Base-by-base conservation (phyloP, 2,888 invertebrate species). In the Tetanocera ferruginea region DNA sequence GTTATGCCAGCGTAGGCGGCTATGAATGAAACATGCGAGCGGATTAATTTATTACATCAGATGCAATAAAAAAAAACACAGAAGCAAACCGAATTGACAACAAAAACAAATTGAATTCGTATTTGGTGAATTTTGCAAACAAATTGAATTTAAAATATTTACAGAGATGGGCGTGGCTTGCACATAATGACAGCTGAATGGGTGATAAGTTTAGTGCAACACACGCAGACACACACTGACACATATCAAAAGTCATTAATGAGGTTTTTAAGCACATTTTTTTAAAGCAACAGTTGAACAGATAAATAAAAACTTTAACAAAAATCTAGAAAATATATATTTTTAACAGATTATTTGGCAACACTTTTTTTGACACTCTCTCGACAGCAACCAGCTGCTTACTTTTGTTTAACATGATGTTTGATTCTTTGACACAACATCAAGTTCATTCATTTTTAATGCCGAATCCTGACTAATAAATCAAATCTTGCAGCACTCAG, bases 1-100 rank as follows among this genome's bases (percentile, higher is more conserved):
- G 67, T n/a, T 67, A 9, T 67, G 8, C 31, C 51, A 17, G 34
- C 19, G 72, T 43, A 72, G 34, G n/a, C 25, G 52, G 51, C 28
- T n/a, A 28, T 64, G 64, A 74, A 74, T 64, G 31, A 74, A 64
- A 64, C 73, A 64, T 64, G n/a, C 51, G 19, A 64, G 49, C 28
- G 64, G 74, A 74, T 74, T 74, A 51, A 74, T 74, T 74, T 74
- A 74, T 74, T 64, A 64, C 74, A 31, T 19, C 49, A 11, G n/a
- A n/a, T 28, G 14, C 49, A 23, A 70, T 8, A 28, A 17, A 71
- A n/a, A 55, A 19, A 52, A 23, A 34, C 6, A 43, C 19, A 43
- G 34, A 62, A n/a, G 11, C n/a, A 14, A 28, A 51, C 49, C 14
- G 28, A 60, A 28, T 49, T n/a, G 11, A 31, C 14, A 49, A 52